Base-by-base conservation (phyloP, 2,888 invertebrate species). In the Odontomyia ornata region DNA sequence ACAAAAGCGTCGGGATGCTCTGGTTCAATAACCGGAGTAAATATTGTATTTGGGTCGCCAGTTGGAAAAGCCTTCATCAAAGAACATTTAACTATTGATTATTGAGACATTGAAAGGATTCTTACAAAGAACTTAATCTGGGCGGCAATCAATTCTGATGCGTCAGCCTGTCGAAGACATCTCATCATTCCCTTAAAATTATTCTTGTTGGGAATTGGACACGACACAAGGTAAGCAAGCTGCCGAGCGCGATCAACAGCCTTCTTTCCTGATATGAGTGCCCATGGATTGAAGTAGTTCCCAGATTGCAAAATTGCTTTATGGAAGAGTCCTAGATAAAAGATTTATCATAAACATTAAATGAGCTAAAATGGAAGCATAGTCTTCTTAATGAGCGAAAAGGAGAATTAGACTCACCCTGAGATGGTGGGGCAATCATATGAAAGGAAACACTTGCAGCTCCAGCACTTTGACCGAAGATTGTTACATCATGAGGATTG, bases 231-330 rank as follows among this genome's bases (percentile, higher is more conserved):
- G n/a, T 1, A 5, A 1, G 25, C 65, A 65, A 65, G 43, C 46
- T 87, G 88, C 79, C 87, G 87, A 0, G 91, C 89, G 76, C 90
- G 89, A 57, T 85, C 84, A 36, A 87, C 83, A 0, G 89, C 88
- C 78, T 89, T 87, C 5, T 89, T 89, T 0, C 89, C 88, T 47
- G 86, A 85, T 0, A 89, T 86, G 0, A 90, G 86, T 0, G 89
- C 89, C 91, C 91, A 91, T 0, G 89, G 88, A 52, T 89, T 89
- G 18, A 91, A 83, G 0, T 90, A 89, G 1, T 90, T 91, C 0
- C 93, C 93, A 76, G 92, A 92, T 83, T 92, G 90, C 0, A 92
- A 90, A 80, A 93, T 92, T 0, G 88, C 92, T 78, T 90, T 89
- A 79, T 91, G 90, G 80, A 92, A 91, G n/a, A 92, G 82, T 77